Base-by-base conservation (phyloP, 2,113 vertebrate genomes). In the Halcyon malimbica region DNA sequence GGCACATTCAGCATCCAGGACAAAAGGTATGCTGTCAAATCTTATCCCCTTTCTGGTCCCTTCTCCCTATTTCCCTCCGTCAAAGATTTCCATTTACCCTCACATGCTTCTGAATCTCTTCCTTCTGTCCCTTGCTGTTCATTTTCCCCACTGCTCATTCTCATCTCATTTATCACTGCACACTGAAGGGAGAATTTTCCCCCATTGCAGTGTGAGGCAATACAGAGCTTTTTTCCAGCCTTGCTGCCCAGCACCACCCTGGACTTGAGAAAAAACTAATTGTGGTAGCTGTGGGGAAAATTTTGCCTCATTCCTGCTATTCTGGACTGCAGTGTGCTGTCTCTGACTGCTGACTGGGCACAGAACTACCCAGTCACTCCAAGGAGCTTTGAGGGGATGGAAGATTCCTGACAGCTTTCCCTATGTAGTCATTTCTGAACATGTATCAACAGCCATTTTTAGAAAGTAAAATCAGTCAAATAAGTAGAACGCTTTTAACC, bases 221-320 rank as follows among this genome's bases (percentile, higher is more conserved):
- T 17, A 35, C 10, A 24, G 71, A 73, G 14, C 11, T 50, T 82
- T 82, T 54, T 54, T 64, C 35, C 77, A 62, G 42, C 3, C 7
- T 9, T 56, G 39, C 23, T 73, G 41, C 19, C 31, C 31, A 77
- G 10, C 4, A 24, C 16, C 11, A 10, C 1, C 3, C 29, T 46
- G 12, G 15, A 35, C n/a, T 28, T 46, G 33, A 76, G 25, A 31
- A 85, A 73, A 63, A 56, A 6, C 1, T 37, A 56, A 42, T 5
- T 60, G 15, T 0, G 1, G n/a, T 64, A 53, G 25, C 8, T 0
- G 0, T 11, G 25, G 13, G 21, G 29, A 51, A 83, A 46, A 51
- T 33, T 26, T 53, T 20, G 42, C 9, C 39, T 56, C 28, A 28
- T 17, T 15, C 20, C 11, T 73, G 7, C 16, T 9, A 10, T 29